Percentiles rank a stretch among this genome's conserved stretches.
Evolutionary conservation across 2,797 vertebrate genomes (phyloP).

Genomic region (Cirrhinus mrigala): DNA sequence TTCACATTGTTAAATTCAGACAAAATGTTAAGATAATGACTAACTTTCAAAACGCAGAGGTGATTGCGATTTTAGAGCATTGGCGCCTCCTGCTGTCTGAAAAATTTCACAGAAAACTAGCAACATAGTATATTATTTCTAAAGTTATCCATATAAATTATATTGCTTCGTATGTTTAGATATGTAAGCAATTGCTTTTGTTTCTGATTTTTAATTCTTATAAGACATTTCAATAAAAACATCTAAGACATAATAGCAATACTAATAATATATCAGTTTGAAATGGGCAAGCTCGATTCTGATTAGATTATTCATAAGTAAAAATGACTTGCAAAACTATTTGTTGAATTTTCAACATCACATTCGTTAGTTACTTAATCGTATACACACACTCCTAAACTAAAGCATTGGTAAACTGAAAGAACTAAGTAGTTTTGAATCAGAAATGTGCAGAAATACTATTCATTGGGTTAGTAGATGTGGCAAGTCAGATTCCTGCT

Average conservation of each 20-base stretch:
- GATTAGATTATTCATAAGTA: neutral
- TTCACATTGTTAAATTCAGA: neutral
- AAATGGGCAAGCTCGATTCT: neutral
- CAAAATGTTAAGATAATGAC: neutral
- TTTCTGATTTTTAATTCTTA: neutral
- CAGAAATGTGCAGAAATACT: neutral
- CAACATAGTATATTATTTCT: neutral
- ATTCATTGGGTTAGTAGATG: neutral
- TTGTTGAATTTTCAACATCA: neutral
- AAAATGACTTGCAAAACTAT: neutral
- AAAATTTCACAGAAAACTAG: neutral
- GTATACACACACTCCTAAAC: neutral
- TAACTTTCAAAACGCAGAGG: neutral
- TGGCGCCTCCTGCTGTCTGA: conserved; percentile 30
- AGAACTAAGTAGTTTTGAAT: neutral
- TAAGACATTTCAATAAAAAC: neutral
- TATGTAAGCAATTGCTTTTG: neutral
- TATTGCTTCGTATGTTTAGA: neutral
- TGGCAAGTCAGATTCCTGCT: neutral
- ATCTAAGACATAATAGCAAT: neutral
- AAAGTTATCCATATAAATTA: neutral
- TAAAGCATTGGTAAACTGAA: neutral
- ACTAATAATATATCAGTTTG: neutral
- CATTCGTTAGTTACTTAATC: neutral
- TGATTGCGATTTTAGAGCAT: neutral